phyloP scores from a whole-genome alignment of 2,113 vertebrate genomes.

The Oophaga pumilio region DNA sequence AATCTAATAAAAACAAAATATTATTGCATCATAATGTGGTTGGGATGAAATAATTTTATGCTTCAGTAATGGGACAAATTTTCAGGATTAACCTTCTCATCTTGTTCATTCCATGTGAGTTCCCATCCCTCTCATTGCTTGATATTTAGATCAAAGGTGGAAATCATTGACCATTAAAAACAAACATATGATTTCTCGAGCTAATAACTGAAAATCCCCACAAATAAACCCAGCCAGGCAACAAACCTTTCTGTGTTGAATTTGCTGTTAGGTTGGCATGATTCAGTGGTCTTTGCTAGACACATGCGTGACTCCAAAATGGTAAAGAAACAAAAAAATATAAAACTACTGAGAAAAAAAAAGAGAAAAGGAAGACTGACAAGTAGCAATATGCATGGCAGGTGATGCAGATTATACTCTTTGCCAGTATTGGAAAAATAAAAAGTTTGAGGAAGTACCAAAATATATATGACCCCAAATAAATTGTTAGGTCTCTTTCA shows the following conservation, averaged over 20 bases:
- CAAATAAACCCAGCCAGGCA: too few species aligned
- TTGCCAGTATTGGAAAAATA: not conserved
- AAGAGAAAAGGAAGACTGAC: not conserved
- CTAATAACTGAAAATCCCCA: not conserved
- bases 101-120: not conserved
- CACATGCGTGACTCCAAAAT: not conserved
- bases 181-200: not conserved
- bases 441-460: too few species aligned
- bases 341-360: not conserved
- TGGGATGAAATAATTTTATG: not conserved
- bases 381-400: slow-evolving; percentile 6
- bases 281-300: not conserved
- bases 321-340: not conserved
- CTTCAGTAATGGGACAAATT: not conserved
- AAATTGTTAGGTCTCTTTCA: too few species aligned
- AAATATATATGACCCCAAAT: too few species aligned
- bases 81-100: not conserved
- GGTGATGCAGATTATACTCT: slow-evolving; percentile 1
- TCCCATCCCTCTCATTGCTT: not conserved
- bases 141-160: not conserved
- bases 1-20: not conserved
- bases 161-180: not conserved
- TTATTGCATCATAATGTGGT: not conserved
- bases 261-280: not conserved
- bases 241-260: not conserved